A percentile compares a stretch with the other conserved stretches of the same genome.
Conservation (phyloP, 2,113 vertebrate genomes). For the Chloropsis hardwickii region DNA sequence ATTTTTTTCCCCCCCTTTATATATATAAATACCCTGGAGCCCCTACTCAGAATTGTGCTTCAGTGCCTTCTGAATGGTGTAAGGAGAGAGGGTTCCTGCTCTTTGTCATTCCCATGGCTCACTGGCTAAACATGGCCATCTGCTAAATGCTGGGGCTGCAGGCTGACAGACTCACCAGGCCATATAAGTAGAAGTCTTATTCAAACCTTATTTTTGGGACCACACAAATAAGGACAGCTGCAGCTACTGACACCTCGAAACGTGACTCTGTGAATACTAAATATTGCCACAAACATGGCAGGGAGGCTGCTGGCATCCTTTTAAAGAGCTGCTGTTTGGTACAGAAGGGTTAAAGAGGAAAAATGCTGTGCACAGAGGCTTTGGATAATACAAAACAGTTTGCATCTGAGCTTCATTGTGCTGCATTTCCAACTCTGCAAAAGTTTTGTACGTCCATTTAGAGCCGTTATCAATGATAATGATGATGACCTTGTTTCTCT, state of each 20-base stretch:
- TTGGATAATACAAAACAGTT: not conserved
- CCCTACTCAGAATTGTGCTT: not conserved
- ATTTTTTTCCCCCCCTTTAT: not conserved
- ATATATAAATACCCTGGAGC: not conserved
- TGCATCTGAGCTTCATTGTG: not conserved
- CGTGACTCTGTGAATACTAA: not conserved
- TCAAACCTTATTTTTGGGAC: not conserved
- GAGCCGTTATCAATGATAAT: not conserved
- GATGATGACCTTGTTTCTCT: not conserved
- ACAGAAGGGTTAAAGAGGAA: not conserved
- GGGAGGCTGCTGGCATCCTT: not conserved
- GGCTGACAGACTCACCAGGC: not conserved
- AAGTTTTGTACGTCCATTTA: not conserved
- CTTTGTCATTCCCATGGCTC: not conserved
- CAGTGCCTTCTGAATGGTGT: not conserved
- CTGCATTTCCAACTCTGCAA: not conserved
- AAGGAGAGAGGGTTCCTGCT: not conserved
- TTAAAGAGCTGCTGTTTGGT: not conserved
- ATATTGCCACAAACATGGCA: not conserved
- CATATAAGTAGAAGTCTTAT: not conserved
- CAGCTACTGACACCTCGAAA: not conserved
- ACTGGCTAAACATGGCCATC: not conserved
- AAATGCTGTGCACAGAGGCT: not conserved
- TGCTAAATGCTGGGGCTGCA: not conserved
- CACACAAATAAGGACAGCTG: not conserved